Percentiles rank a stretch among this genome's conserved stretches.
Conservation (phyloP, 2,797 vertebrate species). For the Bryconaethiops microstoma region DNA sequence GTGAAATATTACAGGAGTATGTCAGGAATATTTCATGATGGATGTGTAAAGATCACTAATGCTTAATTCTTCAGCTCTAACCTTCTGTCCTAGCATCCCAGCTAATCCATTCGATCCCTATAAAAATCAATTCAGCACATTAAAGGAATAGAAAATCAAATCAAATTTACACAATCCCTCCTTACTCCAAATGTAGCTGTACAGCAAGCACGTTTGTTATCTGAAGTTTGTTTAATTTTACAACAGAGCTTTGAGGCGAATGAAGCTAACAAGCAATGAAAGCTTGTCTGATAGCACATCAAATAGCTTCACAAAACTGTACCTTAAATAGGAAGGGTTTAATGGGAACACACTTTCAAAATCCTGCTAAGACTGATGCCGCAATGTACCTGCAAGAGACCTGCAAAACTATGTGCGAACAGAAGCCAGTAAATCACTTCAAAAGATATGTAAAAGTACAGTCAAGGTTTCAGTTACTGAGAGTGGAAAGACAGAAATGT, state of each 20-base stretch:
- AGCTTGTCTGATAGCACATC: neutral
- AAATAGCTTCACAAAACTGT: neutral
- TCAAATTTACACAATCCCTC: neutral
- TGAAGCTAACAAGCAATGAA: neutral
- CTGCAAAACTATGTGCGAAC: too few relatives aligned
- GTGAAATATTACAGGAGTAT: neutral
- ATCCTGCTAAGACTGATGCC: too few relatives aligned
- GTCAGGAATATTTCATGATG: neutral
- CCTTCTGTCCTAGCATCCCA: slow-evolving; percentile 54
- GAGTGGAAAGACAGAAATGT: too few relatives aligned
- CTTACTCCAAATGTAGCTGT: neutral
- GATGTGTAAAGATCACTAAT: neutral
- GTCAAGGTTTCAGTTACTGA: too few relatives aligned
- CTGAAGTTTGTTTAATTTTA: neutral
- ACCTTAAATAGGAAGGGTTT: neutral
- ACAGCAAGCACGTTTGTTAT: neutral
- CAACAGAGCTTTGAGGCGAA: neutral
- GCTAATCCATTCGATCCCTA: slow-evolving; percentile 51
- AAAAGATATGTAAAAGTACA: too few relatives aligned
- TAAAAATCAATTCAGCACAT: neutral
- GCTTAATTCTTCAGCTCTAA: slow-evolving; percentile 16
- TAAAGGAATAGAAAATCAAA: neutral
- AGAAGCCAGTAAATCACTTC: too few relatives aligned
- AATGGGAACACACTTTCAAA: neutral
- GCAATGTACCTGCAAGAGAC: too few relatives aligned